A percentile compares a stretch with the other conserved stretches of the same genome.
phyloP scores from a whole-genome alignment of 1,140 invertebrate genomes.

The Ceratoteleas bidentatus region DNA sequence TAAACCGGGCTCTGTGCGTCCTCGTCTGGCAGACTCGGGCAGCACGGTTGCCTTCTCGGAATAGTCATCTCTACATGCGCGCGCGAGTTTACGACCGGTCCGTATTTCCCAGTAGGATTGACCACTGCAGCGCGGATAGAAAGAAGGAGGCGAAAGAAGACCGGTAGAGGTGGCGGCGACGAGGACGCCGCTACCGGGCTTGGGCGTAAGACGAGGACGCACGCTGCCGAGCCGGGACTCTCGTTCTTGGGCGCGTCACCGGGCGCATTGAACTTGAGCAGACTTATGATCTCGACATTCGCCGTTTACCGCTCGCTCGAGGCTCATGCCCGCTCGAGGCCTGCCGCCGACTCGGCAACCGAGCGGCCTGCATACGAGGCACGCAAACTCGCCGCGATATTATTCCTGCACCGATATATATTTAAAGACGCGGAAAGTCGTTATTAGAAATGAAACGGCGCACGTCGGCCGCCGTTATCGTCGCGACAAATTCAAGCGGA shows the following conservation, averaged over 20 bases:
- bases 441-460: conserved; percentile 55
- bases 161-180: too few species aligned
- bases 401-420: conserved; percentile 37
- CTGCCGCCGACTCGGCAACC: conserved; percentile 29
- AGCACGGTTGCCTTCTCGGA: conserved; percentile 56
- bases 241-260: conserved; percentile 63
- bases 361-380: conserved; percentile 39
- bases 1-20: background rate
- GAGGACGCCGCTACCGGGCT: conserved; percentile 36
- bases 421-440: conserved; percentile 45
- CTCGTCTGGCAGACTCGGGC: conserved; percentile 9
- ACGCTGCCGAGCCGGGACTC: conserved; percentile 40
- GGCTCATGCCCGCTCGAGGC: conserved; percentile 42
- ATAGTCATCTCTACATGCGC: conserved; percentile 59
- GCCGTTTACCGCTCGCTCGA: conserved; percentile 49
- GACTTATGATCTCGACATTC: conserved; percentile 68
- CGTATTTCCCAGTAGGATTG: too few species aligned
- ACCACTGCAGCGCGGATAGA: too few species aligned
- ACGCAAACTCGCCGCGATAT: conserved; percentile 35
- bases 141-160: too few species aligned
- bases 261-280: conserved; percentile 71
- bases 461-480: conserved; percentile 29
- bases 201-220: conserved; percentile 17
- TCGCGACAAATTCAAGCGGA: conserved; percentile 36
- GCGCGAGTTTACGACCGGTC: conserved; percentile 61